These are phyloP conservation scores for Euborellia annulipes DNA, from an alignment of 1,140 invertebrate species.

Conservation along the genomic window DNA sequence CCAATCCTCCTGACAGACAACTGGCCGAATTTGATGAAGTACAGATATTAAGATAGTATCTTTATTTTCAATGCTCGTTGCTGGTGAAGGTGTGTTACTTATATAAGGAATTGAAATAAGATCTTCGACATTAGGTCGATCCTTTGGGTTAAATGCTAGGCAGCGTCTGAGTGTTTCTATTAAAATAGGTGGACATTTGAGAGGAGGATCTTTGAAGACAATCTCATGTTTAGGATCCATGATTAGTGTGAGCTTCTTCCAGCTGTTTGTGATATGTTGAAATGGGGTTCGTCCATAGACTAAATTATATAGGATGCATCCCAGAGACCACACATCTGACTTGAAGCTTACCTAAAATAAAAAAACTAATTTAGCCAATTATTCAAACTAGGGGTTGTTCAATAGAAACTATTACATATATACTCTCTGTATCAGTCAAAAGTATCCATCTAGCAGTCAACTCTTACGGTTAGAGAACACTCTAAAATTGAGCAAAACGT, in stretches of 20 bases:
- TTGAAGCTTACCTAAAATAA: constrained; percentile 67
- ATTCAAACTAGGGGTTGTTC: too few relatives aligned
- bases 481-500: too few relatives aligned
- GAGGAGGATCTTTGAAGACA: constrained; percentile 41
- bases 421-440: too few relatives aligned
- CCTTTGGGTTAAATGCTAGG: constrained; percentile 48
- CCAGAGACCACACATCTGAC: constrained; percentile 94
- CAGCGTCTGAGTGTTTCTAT: constrained; percentile 47
- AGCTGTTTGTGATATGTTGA: constrained; percentile 58
- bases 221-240: constrained; percentile 58
- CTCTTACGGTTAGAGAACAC: too few relatives aligned
- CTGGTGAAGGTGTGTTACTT: too few relatives aligned
- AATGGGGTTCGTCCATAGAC: constrained; percentile 86
- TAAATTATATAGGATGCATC: constrained; percentile 89
- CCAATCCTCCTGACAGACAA: too few relatives aligned
- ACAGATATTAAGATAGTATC: too few relatives aligned
- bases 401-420: too few relatives aligned
- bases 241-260: constrained; percentile 69
- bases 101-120: constrained; percentile 50
- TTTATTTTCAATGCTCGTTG: too few relatives aligned
- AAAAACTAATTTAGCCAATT: constrained; percentile 8
- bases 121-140: constrained; percentile 51
- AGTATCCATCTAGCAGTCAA: too few relatives aligned
- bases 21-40: too few relatives aligned
- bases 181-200: constrained; percentile 29